Conservation (phyloP, 2,888 invertebrate species). For the Phalera bucephala region DNA sequence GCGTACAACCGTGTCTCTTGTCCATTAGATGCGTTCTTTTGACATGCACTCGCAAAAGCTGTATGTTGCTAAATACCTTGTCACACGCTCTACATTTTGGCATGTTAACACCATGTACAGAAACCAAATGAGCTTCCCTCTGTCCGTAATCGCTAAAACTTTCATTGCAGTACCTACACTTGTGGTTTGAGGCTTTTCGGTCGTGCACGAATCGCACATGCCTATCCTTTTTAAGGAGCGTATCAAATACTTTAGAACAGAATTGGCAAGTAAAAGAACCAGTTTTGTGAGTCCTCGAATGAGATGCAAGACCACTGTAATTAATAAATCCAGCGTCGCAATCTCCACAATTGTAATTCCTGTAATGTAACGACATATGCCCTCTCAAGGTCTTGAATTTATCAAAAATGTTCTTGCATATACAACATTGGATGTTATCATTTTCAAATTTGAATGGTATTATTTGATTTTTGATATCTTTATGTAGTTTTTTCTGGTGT, state of each 20-base stretch:
- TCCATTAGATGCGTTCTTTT: background rate
- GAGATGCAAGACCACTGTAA: background rate
- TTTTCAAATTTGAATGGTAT: conserved; percentile 43
- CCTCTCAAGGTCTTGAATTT: conserved; percentile 23
- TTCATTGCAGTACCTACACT: background rate
- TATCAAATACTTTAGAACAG: background rate
- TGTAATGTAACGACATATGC: conserved; percentile 54
- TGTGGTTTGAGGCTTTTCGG: background rate
- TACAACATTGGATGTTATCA: conserved; percentile 37
- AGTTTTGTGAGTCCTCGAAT: background rate
- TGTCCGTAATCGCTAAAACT: background rate
- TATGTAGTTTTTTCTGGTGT: conserved; percentile 38
- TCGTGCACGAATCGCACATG: background rate
- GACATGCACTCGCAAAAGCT: background rate
- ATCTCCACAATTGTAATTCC: conserved; percentile 48
- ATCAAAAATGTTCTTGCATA: conserved; percentile 33
- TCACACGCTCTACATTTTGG: background rate
- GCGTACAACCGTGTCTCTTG: background rate
- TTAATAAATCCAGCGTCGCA: background rate
- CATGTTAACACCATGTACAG: background rate
- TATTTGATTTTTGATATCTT: conserved; percentile 45
- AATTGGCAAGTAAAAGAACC: background rate
- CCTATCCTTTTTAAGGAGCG: background rate
- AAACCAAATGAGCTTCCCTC: background rate
- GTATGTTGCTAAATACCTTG: background rate